phyloP scores from a whole-genome alignment of 2,113 vertebrate genomes.

The Gila orcuttii region DNA sequence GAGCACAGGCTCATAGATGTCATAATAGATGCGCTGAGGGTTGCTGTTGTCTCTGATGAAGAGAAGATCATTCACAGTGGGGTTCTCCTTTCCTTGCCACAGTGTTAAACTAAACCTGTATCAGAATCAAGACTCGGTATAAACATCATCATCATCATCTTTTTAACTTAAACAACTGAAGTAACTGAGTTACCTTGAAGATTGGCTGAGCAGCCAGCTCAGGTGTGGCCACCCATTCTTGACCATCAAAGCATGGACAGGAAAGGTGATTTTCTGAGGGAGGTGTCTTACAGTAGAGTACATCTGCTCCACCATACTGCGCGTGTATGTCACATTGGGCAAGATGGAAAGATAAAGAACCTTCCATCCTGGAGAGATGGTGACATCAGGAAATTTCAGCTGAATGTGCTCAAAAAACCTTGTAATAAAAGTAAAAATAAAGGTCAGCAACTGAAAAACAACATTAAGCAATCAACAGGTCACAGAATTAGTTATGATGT shows the following conservation, averaged over 20 bases:
- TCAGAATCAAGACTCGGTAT: background rate
- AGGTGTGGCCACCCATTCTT: slow-evolving; percentile 80
- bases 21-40: slow-evolving; percentile 80
- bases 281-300: slow-evolving; percentile 68
- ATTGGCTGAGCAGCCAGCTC: slow-evolving; percentile 84
- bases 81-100: slow-evolving; percentile 79
- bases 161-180: background rate
- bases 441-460: background rate
- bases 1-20: slow-evolving; percentile 83
- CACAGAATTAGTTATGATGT: background rate
- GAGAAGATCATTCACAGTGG: slow-evolving; percentile 79
- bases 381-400: slow-evolving; percentile 79
- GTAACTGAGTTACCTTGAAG: slow-evolving; percentile 72
- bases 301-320: slow-evolving; percentile 81
- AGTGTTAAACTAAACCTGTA: slow-evolving; percentile 83
- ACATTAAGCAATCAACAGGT: background rate
- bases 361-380: slow-evolving; percentile 83
- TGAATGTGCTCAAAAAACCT: slow-evolving; percentile 82
- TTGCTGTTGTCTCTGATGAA: slow-evolving; percentile 82
- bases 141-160: background rate
- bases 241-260: slow-evolving; percentile 74
- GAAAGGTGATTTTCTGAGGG: slow-evolving; percentile 82
- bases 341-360: slow-evolving; percentile 69
- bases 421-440: background rate
- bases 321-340: slow-evolving; percentile 69